These are phyloP conservation scores for Drymodes brunneopygia DNA, from an alignment of 2,113 vertebrate genomes.

Conservation along the genomic window DNA sequence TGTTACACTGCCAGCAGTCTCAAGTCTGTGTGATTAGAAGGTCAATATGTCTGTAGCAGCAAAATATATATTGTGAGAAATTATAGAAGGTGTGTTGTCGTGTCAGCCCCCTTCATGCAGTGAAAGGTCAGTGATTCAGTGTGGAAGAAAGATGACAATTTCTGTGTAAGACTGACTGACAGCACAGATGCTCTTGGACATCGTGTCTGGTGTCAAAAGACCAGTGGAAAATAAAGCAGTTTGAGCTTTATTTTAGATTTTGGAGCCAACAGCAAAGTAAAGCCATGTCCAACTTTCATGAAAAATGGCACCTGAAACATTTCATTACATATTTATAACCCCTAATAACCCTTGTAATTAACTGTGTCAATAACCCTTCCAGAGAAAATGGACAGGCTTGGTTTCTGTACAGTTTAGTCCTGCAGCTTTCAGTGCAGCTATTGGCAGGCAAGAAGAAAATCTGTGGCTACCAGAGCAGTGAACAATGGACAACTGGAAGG, in stretches of 20 bases:
- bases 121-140: constrained; percentile 27
- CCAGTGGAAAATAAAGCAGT: neutral
- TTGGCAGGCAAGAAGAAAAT: neutral
- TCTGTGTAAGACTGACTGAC: constrained; percentile 51
- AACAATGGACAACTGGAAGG: neutral
- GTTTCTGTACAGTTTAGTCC: neutral
- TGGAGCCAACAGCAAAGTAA: neutral
- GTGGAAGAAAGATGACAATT: constrained; percentile 29
- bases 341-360: neutral
- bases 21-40: neutral
- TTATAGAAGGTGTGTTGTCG: neutral
- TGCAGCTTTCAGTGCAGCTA: neutral
- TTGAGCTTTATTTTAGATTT: neutral
- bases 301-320: neutral
- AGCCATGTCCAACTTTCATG: neutral
- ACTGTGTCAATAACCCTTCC: neutral
- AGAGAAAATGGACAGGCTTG: neutral
- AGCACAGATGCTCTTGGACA: neutral
- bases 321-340: neutral
- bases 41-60: neutral
- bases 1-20: neutral
- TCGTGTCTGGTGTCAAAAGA: neutral
- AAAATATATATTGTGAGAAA: constrained; percentile 14
- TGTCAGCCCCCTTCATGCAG: constrained; percentile 25
- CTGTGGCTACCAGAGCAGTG: neutral